Percentiles rank a stretch among this genome's conserved stretches.
Evolutionary conservation across 2,888 invertebrate species (phyloP).

Genomic region (Pyrocoelia pectoralis): DNA sequence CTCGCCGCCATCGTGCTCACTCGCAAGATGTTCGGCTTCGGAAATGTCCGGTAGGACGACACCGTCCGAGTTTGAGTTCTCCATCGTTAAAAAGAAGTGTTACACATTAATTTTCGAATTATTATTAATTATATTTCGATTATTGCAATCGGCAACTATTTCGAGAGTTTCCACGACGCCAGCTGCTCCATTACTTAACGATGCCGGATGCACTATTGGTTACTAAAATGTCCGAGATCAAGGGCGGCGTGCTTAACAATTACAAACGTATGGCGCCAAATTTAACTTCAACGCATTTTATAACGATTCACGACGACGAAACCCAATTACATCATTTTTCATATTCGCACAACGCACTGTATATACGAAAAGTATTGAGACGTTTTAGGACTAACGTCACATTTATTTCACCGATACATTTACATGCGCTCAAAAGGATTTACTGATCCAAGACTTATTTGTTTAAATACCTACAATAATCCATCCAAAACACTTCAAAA

Average conservation of each 20-base stretch:
- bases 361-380: no score
- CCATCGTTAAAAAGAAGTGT: conserved; percentile 54
- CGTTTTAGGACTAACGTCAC: no score
- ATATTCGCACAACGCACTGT: no score
- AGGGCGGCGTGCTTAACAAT: conserved; percentile 48
- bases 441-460: no score
- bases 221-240: conserved; percentile 53
- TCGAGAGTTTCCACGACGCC: conserved; percentile 43
- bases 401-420: no score
- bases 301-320: background rate
- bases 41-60: conserved; percentile 76
- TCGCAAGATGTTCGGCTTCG: conserved; percentile 73
- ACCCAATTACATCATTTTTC: no score
- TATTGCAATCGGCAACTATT: conserved; percentile 11
- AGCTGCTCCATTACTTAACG: conserved; percentile 45
- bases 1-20: conserved; percentile 68
- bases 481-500: no score
- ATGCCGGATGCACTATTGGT: conserved; percentile 51
- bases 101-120: conserved; percentile 29
- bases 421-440: no score
- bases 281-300: conserved; percentile 38
- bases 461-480: no score
- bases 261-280: conserved; percentile 53
- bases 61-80: conserved; percentile 67
- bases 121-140: conserved; percentile 15